Base-by-base conservation (phyloP, 2,888 invertebrate species). In the Euspilapteryx auroguttella region DNA sequence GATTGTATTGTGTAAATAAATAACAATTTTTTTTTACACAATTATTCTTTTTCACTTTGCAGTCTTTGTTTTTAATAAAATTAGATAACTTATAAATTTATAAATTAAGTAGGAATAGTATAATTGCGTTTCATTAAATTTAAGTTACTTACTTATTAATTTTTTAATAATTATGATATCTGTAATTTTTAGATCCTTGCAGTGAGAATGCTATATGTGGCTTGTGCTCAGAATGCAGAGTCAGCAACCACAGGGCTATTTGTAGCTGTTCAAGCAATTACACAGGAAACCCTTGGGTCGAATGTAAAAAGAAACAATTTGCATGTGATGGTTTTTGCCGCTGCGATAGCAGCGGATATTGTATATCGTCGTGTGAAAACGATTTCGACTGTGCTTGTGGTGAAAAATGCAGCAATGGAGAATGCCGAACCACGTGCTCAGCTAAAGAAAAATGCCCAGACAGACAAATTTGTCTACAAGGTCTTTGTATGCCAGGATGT, bases 211-310 rank as follows among this genome's bases (percentile, higher is more conserved):
- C 80, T 28, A 80, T 85, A 28, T 94, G 94, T 52, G 94, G 94
- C 25, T 79, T 85, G 25, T 94, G 94, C 52, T 89, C 93, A 11
- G 80, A 83, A 28, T 94, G 94, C 45, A 79, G 82, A 45, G 91
- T 92, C 3, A 79, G 85, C 30, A 89, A 89, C 53, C 94, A 94
- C 49, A 85, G 87, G 14, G 86, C 87, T 1, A 89, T 90, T 47
- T 94, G 94, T 49, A 89, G 86, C 47, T 94, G 94, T 44, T 86
- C 90, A 2, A 71, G 80, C 27, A 86, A 87, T 47, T 89, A 86
- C 42, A 79, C 87, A 21, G 94, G 94, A 1, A 89, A 94, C 61
- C 88, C 94, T 2, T 71, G 89, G 4, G 81, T 85, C 2, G 82
- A 86, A 38, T 94, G 94, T 47, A 80, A 81, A 28, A 81, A 82